Conservation (phyloP, 2,888 invertebrate genomes). For the Odontocolon sp. region DNA sequence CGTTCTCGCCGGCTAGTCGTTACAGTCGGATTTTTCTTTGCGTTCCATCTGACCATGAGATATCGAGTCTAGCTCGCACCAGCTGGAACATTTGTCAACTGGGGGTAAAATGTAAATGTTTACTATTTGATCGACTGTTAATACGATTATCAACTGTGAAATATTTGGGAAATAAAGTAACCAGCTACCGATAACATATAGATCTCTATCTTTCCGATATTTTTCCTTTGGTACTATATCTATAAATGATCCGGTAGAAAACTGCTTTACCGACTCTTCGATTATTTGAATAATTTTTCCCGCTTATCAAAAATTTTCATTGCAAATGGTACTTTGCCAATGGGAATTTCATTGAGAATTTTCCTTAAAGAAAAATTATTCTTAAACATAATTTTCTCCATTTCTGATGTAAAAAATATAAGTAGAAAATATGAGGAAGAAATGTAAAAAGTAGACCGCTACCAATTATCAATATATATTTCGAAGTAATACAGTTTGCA, state of each 20-base stretch:
- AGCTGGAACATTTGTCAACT: not conserved
- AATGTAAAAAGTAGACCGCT: not conserved
- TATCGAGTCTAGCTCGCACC: conserved; percentile 27
- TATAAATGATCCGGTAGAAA: not conserved
- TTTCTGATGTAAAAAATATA: not conserved
- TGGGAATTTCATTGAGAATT: too few relatives aligned
- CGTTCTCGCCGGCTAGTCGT: conserved; percentile 68
- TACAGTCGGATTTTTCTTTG: conserved; percentile 63
- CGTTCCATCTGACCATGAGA: conserved; percentile 43
- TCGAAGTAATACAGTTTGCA: conserved; percentile 53
- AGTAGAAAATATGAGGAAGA: not conserved
- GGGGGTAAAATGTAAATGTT: too few relatives aligned
- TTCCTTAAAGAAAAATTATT: too few relatives aligned
- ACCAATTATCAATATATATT: conserved; percentile 52
- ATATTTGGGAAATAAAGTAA: too few relatives aligned
- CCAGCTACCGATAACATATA: too few relatives aligned
- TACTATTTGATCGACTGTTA: too few relatives aligned
- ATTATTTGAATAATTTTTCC: not conserved
- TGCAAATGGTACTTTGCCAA: not conserved
- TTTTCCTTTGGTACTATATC: too few relatives aligned
- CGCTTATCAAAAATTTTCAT: not conserved
- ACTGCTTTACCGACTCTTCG: not conserved
- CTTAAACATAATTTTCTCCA: too few relatives aligned
- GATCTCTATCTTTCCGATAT: too few relatives aligned
- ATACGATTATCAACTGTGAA: too few relatives aligned